A percentile compares a stretch with the other conserved stretches of the same genome.
These are phyloP conservation scores for Notoglanidium macrostoma DNA, from an alignment of 2,797 vertebrate species.

Conservation along the genomic window DNA sequence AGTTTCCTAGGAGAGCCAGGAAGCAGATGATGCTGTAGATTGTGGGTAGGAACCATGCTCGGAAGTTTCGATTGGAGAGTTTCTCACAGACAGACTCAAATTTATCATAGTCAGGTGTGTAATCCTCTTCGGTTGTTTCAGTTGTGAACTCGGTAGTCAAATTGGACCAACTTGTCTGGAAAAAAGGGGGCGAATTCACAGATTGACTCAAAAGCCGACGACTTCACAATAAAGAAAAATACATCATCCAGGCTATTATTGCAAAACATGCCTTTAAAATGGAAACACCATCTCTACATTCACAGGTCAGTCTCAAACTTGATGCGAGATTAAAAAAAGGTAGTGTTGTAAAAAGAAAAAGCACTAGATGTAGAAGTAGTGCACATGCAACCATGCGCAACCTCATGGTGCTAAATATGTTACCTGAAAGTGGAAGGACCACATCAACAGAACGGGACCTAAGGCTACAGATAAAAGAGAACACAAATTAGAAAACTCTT, in stretches of 20 bases:
- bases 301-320: background rate
- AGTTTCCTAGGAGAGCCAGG: slow-evolving; percentile 85
- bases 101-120: slow-evolving; percentile 69
- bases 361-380: background rate
- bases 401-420: background rate
- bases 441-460: slow-evolving; percentile 48
- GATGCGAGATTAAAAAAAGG: no score
- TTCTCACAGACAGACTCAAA: slow-evolving; percentile 72
- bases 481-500: background rate
- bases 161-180: slow-evolving; percentile 68
- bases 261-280: background rate
- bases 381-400: background rate
- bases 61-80: slow-evolving; percentile 78
- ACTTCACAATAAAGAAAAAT: background rate
- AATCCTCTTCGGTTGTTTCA: slow-evolving; percentile 50
- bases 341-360: background rate
- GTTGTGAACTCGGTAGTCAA: slow-evolving; percentile 24
- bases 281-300: background rate
- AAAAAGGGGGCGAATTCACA: slow-evolving; percentile 50
- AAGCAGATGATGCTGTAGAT: slow-evolving; percentile 85
- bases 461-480: slow-evolving; percentile 42
- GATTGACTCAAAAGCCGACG: background rate
- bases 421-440: slow-evolving; percentile 54
- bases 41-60: slow-evolving; percentile 80
- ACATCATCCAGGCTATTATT: background rate